These are phyloP conservation scores for Coregonus sp. DNA, from an alignment of 2,797 vertebrate genomes.

Conservation along the genomic window DNA sequence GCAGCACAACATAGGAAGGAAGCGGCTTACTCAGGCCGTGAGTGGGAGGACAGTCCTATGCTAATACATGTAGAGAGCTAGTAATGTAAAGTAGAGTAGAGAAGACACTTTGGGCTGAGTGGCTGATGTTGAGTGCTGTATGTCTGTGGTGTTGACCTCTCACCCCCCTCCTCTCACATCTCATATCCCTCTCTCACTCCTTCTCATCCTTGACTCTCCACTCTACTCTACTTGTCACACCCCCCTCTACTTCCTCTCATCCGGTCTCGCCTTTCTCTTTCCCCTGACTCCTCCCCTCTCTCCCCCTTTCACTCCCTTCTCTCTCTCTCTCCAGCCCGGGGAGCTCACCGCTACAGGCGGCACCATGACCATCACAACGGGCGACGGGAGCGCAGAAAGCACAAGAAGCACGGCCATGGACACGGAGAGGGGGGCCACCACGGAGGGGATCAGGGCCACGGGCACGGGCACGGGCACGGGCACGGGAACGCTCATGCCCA, in stretches of 20 bases:
- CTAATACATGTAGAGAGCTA: slow-evolving; percentile 41
- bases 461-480: slow-evolving; percentile 30
- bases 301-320: not conserved
- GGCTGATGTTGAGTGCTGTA: slow-evolving; percentile 24
- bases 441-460: slow-evolving; percentile 59
- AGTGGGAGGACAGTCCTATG: slow-evolving; percentile 15
- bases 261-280: not conserved
- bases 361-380: slow-evolving; percentile 82
- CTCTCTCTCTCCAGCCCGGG: slow-evolving; percentile 74
- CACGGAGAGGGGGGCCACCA: slow-evolving; percentile 54
- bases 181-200: not conserved
- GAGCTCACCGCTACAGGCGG: slow-evolving; percentile 87
- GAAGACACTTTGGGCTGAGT: slow-evolving; percentile 31
- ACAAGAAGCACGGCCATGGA: slow-evolving; percentile 78
- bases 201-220: not conserved
- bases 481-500: slow-evolving; percentile 31
- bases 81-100: slow-evolving; percentile 37
- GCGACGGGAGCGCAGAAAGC: slow-evolving; percentile 90
- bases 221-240: not conserved
- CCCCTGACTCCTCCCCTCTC: not conserved
- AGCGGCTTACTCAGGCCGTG: slow-evolving; percentile 45
- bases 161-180: not conserved
- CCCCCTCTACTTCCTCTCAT: not conserved
- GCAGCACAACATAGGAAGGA: slow-evolving; percentile 36
- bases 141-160: slow-evolving; percentile 35